Evolutionary conservation across 2,113 vertebrate genomes (phyloP).

Genomic region (Uropsilus gracilis): DNA sequence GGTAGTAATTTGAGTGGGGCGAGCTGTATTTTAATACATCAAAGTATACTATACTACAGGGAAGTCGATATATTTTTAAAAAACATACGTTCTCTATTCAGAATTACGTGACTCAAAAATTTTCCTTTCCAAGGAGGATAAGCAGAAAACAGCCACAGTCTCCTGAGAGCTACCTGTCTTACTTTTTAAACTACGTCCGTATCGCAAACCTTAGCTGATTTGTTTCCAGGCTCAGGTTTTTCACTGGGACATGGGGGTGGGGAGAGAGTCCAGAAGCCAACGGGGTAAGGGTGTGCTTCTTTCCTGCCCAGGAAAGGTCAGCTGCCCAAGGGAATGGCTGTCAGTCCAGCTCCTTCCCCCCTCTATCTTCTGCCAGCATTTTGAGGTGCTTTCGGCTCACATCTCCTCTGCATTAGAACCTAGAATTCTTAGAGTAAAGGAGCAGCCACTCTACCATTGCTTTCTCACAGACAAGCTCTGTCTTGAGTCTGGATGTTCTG

Average conservation of each 20-base stretch:
- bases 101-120: constrained; percentile 25
- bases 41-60: constrained; percentile 59
- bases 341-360: too few relatives aligned
- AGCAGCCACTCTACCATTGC: fast-evolving
- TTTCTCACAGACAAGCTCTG: not conserved
- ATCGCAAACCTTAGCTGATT: not conserved
- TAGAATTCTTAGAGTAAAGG: not conserved
- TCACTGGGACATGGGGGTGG: fast-evolving
- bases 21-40: constrained; percentile 71
- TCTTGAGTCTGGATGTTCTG: not conserved
- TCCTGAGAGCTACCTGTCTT: constrained; percentile 49
- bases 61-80: constrained; percentile 50
- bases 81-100: constrained; percentile 41
- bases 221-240: not conserved
- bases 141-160: not conserved
- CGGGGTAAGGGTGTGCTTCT: fast-evolving
- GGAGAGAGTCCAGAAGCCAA: not conserved
- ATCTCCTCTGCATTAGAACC: not conserved
- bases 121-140: constrained; percentile 3
- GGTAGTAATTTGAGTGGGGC: constrained; percentile 64
- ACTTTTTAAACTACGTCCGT: not conserved
- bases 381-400: not conserved
- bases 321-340: not conserved
- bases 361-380: not conserved
- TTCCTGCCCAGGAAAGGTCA: not conserved